These are phyloP conservation scores for Aphidius colemani DNA, from an alignment of 2,888 invertebrate species.

Conservation along the genomic window DNA sequence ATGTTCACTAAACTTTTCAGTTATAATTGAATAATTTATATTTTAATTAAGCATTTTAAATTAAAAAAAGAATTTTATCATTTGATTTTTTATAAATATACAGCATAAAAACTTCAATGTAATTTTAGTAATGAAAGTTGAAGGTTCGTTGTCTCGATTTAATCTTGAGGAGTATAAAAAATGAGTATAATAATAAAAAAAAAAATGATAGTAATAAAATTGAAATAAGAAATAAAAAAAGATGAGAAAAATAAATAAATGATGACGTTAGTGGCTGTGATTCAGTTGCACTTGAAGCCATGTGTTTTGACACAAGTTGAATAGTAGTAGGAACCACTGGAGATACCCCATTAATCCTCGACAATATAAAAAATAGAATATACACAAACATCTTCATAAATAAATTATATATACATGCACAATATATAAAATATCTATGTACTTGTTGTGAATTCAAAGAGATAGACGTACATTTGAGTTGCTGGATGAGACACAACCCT, in stretches of 20 bases:
- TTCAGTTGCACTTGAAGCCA: slow-evolving; percentile 19
- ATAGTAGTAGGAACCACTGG: slow-evolving; percentile 32
- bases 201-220: slow-evolving; percentile 6
- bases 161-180: neutral
- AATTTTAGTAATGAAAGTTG: slow-evolving; percentile 14
- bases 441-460: neutral
- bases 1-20: no score
- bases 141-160: neutral
- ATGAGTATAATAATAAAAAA: neutral
- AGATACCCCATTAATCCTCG: slow-evolving; percentile 37
- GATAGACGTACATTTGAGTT: neutral
- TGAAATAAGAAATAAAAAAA: no score
- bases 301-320: slow-evolving; percentile 41
- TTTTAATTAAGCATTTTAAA: no score
- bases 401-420: slow-evolving; percentile 16
- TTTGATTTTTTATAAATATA: neutral
- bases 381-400: no score
- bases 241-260: neutral
- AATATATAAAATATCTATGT: no score
- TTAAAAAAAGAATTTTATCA: no score
- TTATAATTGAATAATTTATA: no score
- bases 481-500: slow-evolving; percentile 5
- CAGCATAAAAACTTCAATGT: slow-evolving; percentile 19
- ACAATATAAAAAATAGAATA: no score
- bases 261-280: slow-evolving; percentile 23